Percentiles rank a stretch among this genome's conserved stretches.
Evolutionary conservation across 2,888 invertebrate genomes (phyloP).

Genomic region (Allygus modestus): DNA sequence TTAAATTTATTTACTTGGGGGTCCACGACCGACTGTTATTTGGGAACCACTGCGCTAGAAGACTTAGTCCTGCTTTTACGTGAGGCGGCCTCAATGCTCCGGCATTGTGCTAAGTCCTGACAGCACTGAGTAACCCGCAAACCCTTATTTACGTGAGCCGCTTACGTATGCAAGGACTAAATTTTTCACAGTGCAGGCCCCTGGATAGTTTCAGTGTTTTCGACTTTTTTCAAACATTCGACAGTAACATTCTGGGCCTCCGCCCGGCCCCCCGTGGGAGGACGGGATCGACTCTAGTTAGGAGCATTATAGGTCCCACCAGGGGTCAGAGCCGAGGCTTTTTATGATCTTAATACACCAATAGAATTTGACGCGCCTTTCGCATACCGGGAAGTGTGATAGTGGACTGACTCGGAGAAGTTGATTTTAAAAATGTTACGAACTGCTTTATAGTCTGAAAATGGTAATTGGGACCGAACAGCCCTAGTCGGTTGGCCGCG

Average conservation of each 20-base stretch:
- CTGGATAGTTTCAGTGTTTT: too few species aligned
- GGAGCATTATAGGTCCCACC: not conserved
- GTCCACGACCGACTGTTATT: too few species aligned
- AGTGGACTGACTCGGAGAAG: not conserved
- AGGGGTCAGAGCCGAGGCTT: not conserved
- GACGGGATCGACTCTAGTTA: slow-evolving; percentile 10
- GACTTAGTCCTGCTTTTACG: too few species aligned
- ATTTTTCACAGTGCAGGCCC: too few species aligned
- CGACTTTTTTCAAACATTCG: not conserved
- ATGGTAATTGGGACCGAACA: not conserved
- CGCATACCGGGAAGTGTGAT: not conserved
- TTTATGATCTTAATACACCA: slow-evolving; percentile 21
- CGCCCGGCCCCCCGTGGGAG: not conserved
- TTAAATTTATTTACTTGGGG: too few species aligned
- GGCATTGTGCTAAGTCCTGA: too few species aligned
- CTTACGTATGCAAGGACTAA: too few species aligned
- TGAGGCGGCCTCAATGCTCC: too few species aligned
- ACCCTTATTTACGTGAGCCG: too few species aligned
- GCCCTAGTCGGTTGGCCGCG: too few species aligned
- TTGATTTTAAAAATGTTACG: slow-evolving; percentile 4
- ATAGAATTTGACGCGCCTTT: slow-evolving; percentile 45
- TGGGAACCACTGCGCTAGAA: too few species aligned
- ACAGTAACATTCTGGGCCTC: not conserved
- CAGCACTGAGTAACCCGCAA: too few species aligned
- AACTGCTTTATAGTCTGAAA: not conserved